phyloP scores from a whole-genome alignment of 2,113 vertebrate species.

The Aspiorhynchus laticeps region DNA sequence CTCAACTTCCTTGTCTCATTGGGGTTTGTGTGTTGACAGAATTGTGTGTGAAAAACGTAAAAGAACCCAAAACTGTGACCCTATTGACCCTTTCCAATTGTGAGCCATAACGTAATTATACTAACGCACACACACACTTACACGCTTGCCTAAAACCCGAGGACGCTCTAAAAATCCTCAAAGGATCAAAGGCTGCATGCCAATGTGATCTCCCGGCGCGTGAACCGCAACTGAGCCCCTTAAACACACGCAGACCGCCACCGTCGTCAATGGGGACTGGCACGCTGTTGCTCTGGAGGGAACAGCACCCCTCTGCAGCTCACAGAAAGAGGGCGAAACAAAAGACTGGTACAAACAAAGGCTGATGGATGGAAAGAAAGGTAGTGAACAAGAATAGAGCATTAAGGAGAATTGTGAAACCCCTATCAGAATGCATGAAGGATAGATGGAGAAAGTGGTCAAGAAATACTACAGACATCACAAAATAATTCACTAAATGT shows the following conservation, averaged over 20 bases:
- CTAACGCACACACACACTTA: constrained; percentile 34
- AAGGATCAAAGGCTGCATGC: constrained; percentile 58
- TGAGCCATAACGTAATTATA: constrained; percentile 50
- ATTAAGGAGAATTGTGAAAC: not conserved
- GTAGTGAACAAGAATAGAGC: constrained; percentile 8
- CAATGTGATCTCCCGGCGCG: constrained; percentile 49
- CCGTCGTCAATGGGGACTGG: constrained; percentile 3
- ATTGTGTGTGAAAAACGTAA: constrained; percentile 8
- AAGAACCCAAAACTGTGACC: constrained; percentile 29
- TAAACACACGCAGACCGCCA: constrained; percentile 40
- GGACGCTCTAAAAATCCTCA: constrained; percentile 41
- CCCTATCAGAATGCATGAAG: not conserved
- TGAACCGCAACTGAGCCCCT: constrained; percentile 42
- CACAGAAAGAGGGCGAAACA: not conserved
- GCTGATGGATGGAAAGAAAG: not conserved
- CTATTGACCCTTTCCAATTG: constrained; percentile 53
- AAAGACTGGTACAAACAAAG: not conserved
- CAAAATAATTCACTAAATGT: not conserved
- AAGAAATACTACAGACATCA: not conserved
- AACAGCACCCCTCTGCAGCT: not conserved
- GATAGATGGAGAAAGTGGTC: not conserved
- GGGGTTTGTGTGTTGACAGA: not conserved
- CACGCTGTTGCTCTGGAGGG: constrained; percentile 37
- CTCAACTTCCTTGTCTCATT: not conserved
- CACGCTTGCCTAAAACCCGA: constrained; percentile 52